Evolutionary conservation across 2,113 vertebrate species (phyloP), one percentile per base, ranked within the genome.

Genomic region (Eira barbara): DNA sequence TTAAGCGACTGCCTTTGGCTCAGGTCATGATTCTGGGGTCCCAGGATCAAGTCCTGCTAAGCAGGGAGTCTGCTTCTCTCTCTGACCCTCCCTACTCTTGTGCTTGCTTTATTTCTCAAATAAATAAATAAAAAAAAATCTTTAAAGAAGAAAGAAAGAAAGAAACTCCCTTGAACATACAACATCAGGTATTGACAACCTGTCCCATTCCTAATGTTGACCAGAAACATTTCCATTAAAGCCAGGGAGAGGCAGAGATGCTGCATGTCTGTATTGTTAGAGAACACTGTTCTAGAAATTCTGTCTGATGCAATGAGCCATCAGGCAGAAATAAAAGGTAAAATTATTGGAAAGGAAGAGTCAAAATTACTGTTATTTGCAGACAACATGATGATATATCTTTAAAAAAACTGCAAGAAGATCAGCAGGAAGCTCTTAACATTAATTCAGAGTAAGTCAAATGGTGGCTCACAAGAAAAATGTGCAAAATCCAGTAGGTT

Each of bases 301-400:
- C 52, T 85, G 11, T 80, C 61, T 84, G 85, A 74, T 65, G 36
- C 21, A 71, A 4, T 39, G 63, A 93, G 59, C 86, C 13, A 59
- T 42, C 27, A 78, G 45, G 65, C 29, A 89, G 89, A 88, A 91
- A 83, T 79, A 86, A 93, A 83, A 87, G 74, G 49, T 45, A 86
- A 92, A 94, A 74, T 73, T 91, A 71, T 42, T 79, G 29, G 86
- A 84, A 97, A 97, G 52, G 45, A 93, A 95, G 25, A 86, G 47
- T 89, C n/a, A 97, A 96, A 89, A 89, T 92, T 83, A 92, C 87
- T 83, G 78, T 91, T 95, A 90, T 88, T 74, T 96, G 27, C 34
- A 89, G 89, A 82, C 45, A 95, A 63, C 82, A 89, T 90, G 73
- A 95, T 86, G 95, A 91, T 69, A n/a, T 57, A 65, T 79, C 61